Evolutionary conservation across 2,797 vertebrate genomes (phyloP).

Genomic region (Argentina silus): DNA sequence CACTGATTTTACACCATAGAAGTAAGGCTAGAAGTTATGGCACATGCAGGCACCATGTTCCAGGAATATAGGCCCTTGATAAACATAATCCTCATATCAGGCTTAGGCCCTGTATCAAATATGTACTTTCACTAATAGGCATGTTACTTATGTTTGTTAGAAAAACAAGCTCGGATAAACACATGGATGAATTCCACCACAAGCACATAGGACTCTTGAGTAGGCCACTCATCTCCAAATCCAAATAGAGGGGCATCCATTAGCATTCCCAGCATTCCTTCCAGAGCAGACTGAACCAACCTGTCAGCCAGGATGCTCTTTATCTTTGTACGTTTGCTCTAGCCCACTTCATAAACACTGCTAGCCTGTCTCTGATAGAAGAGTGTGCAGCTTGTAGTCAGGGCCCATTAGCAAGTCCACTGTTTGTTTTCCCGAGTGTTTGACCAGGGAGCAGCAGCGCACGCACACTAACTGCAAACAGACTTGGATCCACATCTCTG

Average conservation of each 20-base stretch:
- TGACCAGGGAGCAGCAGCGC: constrained; percentile 32
- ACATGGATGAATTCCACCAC: too few relatives aligned
- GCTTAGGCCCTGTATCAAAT: too few relatives aligned
- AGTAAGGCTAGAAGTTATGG: neutral
- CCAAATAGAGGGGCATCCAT: constrained; percentile 30
- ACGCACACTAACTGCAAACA: constrained; percentile 24
- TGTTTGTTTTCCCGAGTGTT: constrained; percentile 39
- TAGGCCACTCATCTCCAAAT: constrained; percentile 15
- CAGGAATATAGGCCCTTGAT: neutral
- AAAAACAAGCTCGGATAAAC: too few relatives aligned
- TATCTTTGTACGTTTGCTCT: constrained; percentile 41
- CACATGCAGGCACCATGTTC: neutral
- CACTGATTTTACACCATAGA: neutral
- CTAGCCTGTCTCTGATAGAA: constrained; percentile 6
- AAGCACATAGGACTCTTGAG: too few relatives aligned
- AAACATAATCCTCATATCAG: too few relatives aligned
- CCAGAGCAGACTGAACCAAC: constrained; percentile 25
- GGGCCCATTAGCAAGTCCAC: constrained; percentile 23
- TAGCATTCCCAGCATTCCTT: constrained; percentile 26
- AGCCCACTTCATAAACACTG: constrained; percentile 28
- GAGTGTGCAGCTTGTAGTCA: constrained; percentile 10
- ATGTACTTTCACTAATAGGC: too few relatives aligned
- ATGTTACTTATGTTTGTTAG: too few relatives aligned
- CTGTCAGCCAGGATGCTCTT: constrained; percentile 12
- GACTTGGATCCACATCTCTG: neutral